These are phyloP conservation scores for Pegoplata infirma DNA, from an alignment of 2,888 invertebrate genomes.

Conservation along the genomic window DNA sequence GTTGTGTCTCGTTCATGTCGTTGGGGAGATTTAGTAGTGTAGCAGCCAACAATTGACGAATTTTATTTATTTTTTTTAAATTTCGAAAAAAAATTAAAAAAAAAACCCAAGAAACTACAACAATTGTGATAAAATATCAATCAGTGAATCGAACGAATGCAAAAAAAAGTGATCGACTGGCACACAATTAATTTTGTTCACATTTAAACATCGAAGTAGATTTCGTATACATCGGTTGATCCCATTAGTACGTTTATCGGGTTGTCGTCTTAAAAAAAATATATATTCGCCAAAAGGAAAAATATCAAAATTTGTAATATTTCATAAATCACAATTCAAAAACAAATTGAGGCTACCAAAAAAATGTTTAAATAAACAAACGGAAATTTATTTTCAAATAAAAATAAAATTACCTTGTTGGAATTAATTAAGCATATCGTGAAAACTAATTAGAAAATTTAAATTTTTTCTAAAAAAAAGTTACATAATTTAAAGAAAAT, in stretches of 20 bases:
- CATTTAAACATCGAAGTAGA: conserved; percentile 52
- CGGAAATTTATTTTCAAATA: conserved; percentile 26
- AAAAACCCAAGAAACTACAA: conserved; percentile 36
- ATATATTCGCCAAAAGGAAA: conserved; percentile 11
- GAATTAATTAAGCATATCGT: conserved; percentile 43
- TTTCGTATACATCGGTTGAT: conserved; percentile 52
- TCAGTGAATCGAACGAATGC: conserved; percentile 60
- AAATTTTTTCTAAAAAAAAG: conserved; percentile 20
- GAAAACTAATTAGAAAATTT: conserved; percentile 14
- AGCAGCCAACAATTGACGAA: conserved; percentile 53
- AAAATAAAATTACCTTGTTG: conserved; percentile 31
- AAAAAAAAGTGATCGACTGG: conserved; percentile 57
- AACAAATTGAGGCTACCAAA: not conserved
- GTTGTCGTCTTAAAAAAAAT: conserved; percentile 33
- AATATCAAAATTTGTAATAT: conserved; percentile 53
- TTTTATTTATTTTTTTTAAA: conserved; percentile 51
- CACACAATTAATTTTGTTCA: conserved; percentile 60
- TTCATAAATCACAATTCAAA: conserved; percentile 43
- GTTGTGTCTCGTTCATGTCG: conserved; percentile 53
- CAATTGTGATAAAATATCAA: conserved; percentile 62
- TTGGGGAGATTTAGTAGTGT: conserved; percentile 48
- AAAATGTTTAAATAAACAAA: conserved; percentile 22
- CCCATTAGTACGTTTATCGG: conserved; percentile 44
- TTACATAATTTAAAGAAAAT: conserved; percentile 49
- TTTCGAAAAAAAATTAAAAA: conserved; percentile 30